Evolutionary conservation across 2,113 vertebrate genomes (phyloP).

Genomic region (Tragelaphus scriptus): DNA sequence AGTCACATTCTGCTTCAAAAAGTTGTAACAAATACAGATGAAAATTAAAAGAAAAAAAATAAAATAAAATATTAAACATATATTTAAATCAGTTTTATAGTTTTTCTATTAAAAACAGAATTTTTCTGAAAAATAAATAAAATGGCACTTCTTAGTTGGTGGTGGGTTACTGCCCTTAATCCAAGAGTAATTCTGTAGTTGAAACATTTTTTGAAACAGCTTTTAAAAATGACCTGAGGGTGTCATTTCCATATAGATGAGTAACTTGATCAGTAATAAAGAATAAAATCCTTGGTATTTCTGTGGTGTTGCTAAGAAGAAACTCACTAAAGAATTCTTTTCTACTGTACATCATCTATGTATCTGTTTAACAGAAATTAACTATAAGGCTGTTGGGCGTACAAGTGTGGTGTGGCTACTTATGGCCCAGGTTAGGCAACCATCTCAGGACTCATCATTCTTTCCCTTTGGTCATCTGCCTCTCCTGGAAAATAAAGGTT

Average conservation of each 20-base stretch:
- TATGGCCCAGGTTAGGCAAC: neutral
- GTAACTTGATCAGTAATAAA: neutral
- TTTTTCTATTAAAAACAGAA: conserved; percentile 28
- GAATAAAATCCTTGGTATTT: neutral
- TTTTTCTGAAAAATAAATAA: neutral
- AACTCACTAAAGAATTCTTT: neutral
- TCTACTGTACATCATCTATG: neutral
- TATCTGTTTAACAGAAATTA: neutral
- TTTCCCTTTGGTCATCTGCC: neutral
- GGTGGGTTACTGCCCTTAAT: neutral
- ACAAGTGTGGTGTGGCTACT: neutral
- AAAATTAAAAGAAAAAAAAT: too few relatives aligned
- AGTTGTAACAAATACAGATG: too few relatives aligned
- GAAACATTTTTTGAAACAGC: neutral
- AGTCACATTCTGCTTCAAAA: too few relatives aligned
- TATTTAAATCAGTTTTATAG: neutral
- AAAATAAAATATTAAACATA: neutral
- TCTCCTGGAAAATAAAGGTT: neutral
- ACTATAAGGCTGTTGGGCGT: neutral
- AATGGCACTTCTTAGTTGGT: neutral
- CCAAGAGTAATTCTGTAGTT: neutral
- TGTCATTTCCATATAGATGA: neutral
- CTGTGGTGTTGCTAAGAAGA: neutral
- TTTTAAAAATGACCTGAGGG: neutral
- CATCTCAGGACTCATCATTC: neutral